Conservation (phyloP, 2,113 vertebrate genomes). For the Odobenus rosmarus region DNA sequence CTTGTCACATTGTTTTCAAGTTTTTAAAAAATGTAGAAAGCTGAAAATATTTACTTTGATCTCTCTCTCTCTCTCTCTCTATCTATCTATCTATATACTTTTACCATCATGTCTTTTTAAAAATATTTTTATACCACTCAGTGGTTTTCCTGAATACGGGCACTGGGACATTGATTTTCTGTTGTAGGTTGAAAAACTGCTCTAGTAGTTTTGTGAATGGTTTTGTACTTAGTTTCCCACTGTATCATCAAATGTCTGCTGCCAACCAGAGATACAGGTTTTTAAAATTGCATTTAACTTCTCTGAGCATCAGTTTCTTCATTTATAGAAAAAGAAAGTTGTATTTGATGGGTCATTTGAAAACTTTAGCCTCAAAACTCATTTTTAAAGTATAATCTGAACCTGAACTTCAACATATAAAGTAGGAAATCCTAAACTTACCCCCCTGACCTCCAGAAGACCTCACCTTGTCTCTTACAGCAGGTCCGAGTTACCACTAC, state of each 20-base stretch:
- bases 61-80: too few species aligned
- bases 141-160: not conserved
- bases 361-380: not conserved
- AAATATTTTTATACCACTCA: not conserved
- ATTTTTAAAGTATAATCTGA: not conserved
- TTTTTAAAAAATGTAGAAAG: not conserved
- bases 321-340: slow-evolving; percentile 8
- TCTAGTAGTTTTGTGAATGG: not conserved
- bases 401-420: not conserved
- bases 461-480: not conserved
- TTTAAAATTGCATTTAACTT: slow-evolving; percentile 39
- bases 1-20: not conserved
- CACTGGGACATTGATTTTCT: not conserved
- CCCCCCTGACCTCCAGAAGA: not conserved
- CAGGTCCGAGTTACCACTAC: not conserved
- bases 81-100: too few species aligned
- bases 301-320: not conserved
- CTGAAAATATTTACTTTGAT: not conserved
- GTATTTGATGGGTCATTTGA: not conserved
- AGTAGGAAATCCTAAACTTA: not conserved
- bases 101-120: not conserved
- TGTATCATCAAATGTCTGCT: not conserved
- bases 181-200: not conserved
- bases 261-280: not conserved
- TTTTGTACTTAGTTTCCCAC: not conserved